These are phyloP conservation scores for Aphidius ervi DNA, from an alignment of 1,140 invertebrate genomes.

Conservation along the genomic window DNA sequence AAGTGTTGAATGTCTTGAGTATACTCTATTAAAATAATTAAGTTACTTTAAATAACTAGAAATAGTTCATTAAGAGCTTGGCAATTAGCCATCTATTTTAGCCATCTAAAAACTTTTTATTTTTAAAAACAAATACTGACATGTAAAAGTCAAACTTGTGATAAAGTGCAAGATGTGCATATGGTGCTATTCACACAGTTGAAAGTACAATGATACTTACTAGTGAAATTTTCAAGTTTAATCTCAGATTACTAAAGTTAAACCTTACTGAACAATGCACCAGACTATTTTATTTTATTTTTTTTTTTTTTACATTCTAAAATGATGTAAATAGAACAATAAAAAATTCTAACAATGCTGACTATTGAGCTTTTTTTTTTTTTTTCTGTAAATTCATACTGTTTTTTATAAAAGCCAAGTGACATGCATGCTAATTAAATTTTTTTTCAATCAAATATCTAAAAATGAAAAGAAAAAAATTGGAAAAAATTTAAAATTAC, in stretches of 20 bases:
- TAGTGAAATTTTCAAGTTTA: slow-evolving; percentile 19
- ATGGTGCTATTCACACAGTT: slow-evolving; percentile 3
- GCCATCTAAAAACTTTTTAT: too few relatives aligned
- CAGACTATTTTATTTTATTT: slow-evolving; percentile 18
- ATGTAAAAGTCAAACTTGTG: neutral
- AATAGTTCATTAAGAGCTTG: too few relatives aligned
- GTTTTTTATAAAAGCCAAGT: too few relatives aligned
- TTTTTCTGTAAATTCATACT: too few relatives aligned
- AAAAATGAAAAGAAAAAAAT: too few relatives aligned
- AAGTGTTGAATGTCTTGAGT: too few relatives aligned
- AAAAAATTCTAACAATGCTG: slow-evolving; percentile 7
- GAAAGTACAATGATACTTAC: slow-evolving; percentile 15
- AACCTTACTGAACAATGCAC: slow-evolving; percentile 17
- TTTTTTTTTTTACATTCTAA: neutral
- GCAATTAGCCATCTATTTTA: too few relatives aligned
- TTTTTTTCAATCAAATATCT: too few relatives aligned
- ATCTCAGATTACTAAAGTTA: slow-evolving; percentile 16
- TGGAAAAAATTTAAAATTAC: too few relatives aligned
- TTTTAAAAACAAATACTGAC: neutral
- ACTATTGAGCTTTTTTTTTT: slow-evolving; percentile 1
- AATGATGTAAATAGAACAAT: neutral
- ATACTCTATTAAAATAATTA: too few relatives aligned
- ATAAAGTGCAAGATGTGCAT: slow-evolving; percentile 18
- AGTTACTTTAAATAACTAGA: too few relatives aligned
- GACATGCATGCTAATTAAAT: too few relatives aligned